Evolutionary conservation across 64 coral and sea anemone genomes (phyloP).

Genomic region (Dendrophyllia cribrosa): DNA sequence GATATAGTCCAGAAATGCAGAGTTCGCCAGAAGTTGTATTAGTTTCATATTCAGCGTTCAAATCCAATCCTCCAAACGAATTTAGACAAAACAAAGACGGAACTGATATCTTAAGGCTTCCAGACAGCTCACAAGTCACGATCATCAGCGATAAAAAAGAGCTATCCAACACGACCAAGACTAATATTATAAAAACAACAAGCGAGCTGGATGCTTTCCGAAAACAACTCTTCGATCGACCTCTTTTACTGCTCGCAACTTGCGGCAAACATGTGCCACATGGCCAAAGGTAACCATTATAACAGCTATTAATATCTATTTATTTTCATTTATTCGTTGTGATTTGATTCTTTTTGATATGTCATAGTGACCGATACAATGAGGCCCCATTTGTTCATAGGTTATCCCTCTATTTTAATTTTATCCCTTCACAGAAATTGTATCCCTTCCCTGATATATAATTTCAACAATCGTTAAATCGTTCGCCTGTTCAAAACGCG

Average conservation of each 20-base stretch:
- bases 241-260: conserved; percentile 58
- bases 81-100: conserved; percentile 28
- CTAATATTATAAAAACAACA: conserved; percentile 3
- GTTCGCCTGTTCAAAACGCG: too few species aligned
- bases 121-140: conserved; percentile 31
- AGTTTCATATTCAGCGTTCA: conserved; percentile 59
- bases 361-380: neutral
- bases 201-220: conserved; percentile 63
- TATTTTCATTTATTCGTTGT: neutral
- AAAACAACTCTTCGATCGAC: conserved; percentile 65
- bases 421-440: too few species aligned
- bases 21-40: conserved; percentile 33
- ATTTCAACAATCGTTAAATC: too few species aligned
- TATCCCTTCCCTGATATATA: too few species aligned
- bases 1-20: conserved; percentile 24
- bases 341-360: neutral
- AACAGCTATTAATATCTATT: neutral
- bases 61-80: conserved; percentile 62
- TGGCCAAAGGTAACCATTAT: conserved; percentile 69
- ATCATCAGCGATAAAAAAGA: conserved; percentile 80
- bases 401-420: too few species aligned
- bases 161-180: conserved; percentile 45
- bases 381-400: neutral
- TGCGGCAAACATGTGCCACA: conserved; percentile 91
- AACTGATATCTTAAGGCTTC: conserved; percentile 1